Evolutionary conservation across 1,140 invertebrate species (phyloP).

Genomic region (Nomia melanderi): DNA sequence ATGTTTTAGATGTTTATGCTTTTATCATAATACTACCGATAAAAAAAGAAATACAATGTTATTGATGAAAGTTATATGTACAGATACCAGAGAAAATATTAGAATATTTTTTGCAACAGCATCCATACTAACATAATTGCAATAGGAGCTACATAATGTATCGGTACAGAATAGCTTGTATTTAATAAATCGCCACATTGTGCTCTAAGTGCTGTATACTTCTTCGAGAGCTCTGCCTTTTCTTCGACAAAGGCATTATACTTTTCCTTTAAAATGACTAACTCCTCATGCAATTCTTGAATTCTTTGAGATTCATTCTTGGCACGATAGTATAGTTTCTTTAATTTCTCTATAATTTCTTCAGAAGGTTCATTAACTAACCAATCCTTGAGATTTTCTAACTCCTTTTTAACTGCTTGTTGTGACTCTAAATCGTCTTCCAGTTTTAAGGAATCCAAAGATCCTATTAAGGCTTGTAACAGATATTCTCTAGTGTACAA

Average conservation of each 20-base stretch:
- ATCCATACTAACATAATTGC: slow-evolving; percentile 75
- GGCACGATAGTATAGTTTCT: slow-evolving; percentile 70
- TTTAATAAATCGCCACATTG: slow-evolving; percentile 76
- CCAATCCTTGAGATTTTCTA: slow-evolving; percentile 72
- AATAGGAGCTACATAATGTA: slow-evolving; percentile 77
- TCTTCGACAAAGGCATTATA: slow-evolving; percentile 78
- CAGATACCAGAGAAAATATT: slow-evolving; percentile 56
- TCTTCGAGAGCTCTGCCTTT: slow-evolving; percentile 77
- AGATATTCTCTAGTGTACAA: slow-evolving; percentile 64
- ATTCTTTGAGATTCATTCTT: slow-evolving; percentile 77
- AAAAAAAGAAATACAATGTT: slow-evolving; percentile 21
- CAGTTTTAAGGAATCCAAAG: slow-evolving; percentile 63
- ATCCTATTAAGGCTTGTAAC: slow-evolving; percentile 67
- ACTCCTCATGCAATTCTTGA: slow-evolving; percentile 79
- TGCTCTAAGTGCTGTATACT: slow-evolving; percentile 72
- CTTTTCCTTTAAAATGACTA: slow-evolving; percentile 81
- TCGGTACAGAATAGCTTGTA: slow-evolving; percentile 75
- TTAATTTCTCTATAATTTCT: slow-evolving; percentile 65
- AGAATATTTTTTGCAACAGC: slow-evolving; percentile 77
- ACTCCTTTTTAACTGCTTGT: slow-evolving; percentile 65
- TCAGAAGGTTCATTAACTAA: slow-evolving; percentile 67
- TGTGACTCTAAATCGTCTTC: slow-evolving; percentile 64
- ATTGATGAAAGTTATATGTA: slow-evolving; percentile 41
- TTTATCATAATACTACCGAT: slow-evolving; percentile 18
- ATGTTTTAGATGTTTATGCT: slow-evolving; percentile 6